These are phyloP conservation scores for Bombus haemorrhoidalis DNA, from an alignment of 1,140 invertebrate species.

Conservation along the genomic window DNA sequence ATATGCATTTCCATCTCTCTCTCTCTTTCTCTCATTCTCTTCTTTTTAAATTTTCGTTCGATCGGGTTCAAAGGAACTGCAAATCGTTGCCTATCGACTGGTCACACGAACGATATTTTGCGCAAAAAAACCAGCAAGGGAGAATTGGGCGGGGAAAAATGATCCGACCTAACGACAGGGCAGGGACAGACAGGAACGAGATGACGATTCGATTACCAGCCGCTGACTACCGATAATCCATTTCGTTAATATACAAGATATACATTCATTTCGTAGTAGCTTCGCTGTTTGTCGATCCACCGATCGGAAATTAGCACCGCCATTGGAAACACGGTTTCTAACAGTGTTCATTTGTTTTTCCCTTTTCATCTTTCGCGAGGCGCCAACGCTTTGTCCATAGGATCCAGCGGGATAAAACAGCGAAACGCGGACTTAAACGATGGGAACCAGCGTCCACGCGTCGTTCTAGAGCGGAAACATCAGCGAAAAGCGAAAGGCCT, in stretches of 20 bases:
- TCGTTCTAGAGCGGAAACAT: conserved; percentile 34
- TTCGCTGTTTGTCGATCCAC: conserved; percentile 65
- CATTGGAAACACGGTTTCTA: not conserved
- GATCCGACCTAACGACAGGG: conserved; percentile 2
- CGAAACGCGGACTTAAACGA: not conserved
- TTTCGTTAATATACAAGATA: conserved; percentile 76
- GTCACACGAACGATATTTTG: conserved; percentile 3
- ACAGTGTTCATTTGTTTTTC: not conserved
- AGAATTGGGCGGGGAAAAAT: not conserved
- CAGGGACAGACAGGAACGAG: conserved; percentile 47
- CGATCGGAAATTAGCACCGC: not conserved
- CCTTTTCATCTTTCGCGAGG: not conserved
- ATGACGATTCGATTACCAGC: conserved; percentile 32
- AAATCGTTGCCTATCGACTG: conserved; percentile 43
- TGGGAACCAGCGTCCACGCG: not conserved
- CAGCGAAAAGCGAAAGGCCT: conserved; percentile 48
- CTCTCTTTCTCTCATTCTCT: not conserved
- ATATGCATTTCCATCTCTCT: not conserved
- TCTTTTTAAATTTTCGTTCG: conserved; percentile 10
- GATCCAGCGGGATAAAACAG: conserved; percentile 17
- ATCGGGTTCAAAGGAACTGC: conserved; percentile 43
- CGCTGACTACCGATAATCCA: conserved; percentile 34
- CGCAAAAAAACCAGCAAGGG: conserved; percentile 19
- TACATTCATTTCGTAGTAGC: conserved; percentile 74
- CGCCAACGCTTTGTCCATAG: too few relatives aligned